Evolutionary conservation across 2,113 vertebrate species (phyloP), one percentile per base, ranked within the genome.

Genomic region (Ovibos moschatus): DNA sequence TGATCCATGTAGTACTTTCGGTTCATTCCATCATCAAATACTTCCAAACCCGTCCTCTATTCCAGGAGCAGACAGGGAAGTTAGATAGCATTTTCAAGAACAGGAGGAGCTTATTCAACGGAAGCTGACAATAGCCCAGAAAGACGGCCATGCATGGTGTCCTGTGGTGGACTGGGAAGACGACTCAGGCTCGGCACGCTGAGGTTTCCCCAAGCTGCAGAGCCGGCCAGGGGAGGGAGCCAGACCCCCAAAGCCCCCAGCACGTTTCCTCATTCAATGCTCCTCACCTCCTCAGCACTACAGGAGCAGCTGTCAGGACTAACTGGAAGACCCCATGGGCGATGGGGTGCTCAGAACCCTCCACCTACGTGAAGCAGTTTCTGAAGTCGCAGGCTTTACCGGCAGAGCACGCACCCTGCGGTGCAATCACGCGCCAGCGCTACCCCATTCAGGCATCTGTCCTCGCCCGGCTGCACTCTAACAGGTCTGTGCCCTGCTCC

Each of bases 351-450:
- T 50, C 17, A 0, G 8, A 36, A 19, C 16, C 12, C 43, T 81
- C 33, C 27, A 13, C 2, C 7, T 15, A 5, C 28, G 27, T 45
- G 57, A 78, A 57, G 47, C 6, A 2, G 85, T 11, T 67, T 79
- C 51, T 23, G 19, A 96, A 36, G 28, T 36, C 9, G 5, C 28
- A 9, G 60, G n/a, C 36, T 57, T 36, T 50, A 60, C 40, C 1
- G 2, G 12, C 16, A 2, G 15, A 17, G 36, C 28, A 43, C 1
- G 4, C 6, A 57, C 33, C 12, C 55, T 43, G 16, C 13, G 2
- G 1, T 2, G 6, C 12, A 1, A 13, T 17, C 13, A 25, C 0
- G 7, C 13, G 0, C 13, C 40, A 11, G 10, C 0, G 2, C 27
- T 6, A 13, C 51, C 33, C 7, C 51, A 43, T 6, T 10, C n/a